A percentile compares a stretch with the other conserved stretches of the same genome.
Evolutionary conservation across 2,113 vertebrate genomes (phyloP).

Genomic region (Rynchops niger): DNA sequence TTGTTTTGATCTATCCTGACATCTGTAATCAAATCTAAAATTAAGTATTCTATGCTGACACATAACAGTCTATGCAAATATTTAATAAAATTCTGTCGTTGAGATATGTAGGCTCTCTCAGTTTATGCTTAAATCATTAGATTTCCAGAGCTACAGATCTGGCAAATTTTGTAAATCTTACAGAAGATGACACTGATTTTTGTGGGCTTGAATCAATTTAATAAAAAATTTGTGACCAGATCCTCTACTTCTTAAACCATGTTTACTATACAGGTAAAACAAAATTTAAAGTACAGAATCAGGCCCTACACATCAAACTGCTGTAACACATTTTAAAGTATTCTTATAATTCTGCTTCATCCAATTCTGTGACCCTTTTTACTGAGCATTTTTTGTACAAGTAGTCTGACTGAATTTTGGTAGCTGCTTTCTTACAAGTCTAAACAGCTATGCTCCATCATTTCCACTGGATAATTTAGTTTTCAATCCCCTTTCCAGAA

Average conservation of each 20-base stretch:
- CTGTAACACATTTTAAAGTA: not conserved
- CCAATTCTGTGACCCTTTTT: not conserved
- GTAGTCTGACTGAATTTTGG: not conserved
- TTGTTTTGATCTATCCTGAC: not conserved
- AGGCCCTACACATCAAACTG: not conserved
- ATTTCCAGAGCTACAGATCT: not conserved
- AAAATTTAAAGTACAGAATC: not conserved
- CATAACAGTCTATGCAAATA: not conserved
- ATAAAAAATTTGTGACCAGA: not conserved
- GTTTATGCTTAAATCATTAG: not conserved
- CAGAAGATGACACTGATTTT: not conserved
- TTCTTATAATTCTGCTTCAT: not conserved
- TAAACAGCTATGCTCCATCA: not conserved
- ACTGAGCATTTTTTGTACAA: not conserved
- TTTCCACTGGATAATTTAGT: conserved; percentile 39
- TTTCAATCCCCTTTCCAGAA: conserved; percentile 7
- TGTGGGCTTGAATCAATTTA: not conserved
- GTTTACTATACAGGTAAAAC: not conserved
- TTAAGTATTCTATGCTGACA: not conserved
- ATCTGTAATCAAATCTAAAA: not conserved
- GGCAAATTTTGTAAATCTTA: not conserved
- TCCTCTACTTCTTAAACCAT: not conserved
- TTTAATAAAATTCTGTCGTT: not conserved
- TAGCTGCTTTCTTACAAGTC: not conserved
- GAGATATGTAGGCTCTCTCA: not conserved